These are phyloP conservation scores for Leptopterna dolabrata DNA, from an alignment of 2,888 invertebrate species.

Conservation along the genomic window DNA sequence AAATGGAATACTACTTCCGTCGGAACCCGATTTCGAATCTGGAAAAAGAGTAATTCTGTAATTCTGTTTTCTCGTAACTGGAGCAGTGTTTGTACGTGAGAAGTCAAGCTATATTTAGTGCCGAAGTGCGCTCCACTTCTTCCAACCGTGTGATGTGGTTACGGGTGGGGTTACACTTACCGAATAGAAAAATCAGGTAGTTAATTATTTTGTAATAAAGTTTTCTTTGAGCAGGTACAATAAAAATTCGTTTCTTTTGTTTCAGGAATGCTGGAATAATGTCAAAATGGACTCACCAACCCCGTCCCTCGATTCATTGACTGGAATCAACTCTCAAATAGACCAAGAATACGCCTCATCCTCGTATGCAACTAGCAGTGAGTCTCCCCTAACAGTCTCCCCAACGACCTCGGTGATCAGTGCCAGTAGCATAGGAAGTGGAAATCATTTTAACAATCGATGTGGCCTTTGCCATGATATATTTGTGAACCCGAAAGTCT, in stretches of 20 bases:
- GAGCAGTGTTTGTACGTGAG: no score
- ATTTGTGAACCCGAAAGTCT: slow-evolving; percentile 79
- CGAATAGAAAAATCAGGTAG: no score
- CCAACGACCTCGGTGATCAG: slow-evolving; percentile 75
- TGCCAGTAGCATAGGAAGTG: slow-evolving; percentile 66
- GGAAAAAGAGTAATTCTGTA: no score
- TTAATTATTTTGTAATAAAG: no score
- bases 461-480: slow-evolving; percentile 77
- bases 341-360: slow-evolving; percentile 81
- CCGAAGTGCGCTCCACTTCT: no score
- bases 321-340: slow-evolving; percentile 87
- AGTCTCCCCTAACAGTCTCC: slow-evolving; percentile 83
- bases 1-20: no score
- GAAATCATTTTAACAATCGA: slow-evolving; percentile 63
- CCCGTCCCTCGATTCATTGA: slow-evolving; percentile 92
- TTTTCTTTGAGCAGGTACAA: no score
- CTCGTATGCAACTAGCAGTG: slow-evolving; percentile 70
- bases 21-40: no score
- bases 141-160: no score
- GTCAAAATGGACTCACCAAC: slow-evolving; percentile 85
- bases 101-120: no score
- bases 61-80: no score
- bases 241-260: slow-evolving; percentile 12
- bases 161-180: no score
- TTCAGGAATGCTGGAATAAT: slow-evolving; percentile 50